These are phyloP conservation scores for Gonocerus acuteangulatus DNA, from an alignment of 2,888 invertebrate species.

Conservation along the genomic window DNA sequence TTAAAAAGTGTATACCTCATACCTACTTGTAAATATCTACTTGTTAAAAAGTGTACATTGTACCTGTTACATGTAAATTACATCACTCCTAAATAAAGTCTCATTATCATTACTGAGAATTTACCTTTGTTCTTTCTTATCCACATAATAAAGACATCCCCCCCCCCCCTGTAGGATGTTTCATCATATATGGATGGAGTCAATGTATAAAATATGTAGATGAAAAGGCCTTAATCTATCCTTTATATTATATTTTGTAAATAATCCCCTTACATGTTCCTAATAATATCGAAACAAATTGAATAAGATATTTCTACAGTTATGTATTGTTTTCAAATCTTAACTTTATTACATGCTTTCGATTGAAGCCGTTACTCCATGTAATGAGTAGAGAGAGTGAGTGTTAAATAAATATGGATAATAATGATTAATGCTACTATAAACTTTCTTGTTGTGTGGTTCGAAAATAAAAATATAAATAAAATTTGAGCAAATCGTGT, in stretches of 20 bases:
- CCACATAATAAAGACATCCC: too few species aligned
- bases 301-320: constrained; percentile 10
- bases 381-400: neutral
- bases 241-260: constrained; percentile 4
- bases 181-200: too few species aligned
- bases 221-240: neutral
- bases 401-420: neutral
- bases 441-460: neutral
- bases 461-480: neutral
- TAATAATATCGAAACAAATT: constrained; percentile 8
- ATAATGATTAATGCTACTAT: neutral
- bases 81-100: too few species aligned
- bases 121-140: too few species aligned
- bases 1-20: too few species aligned
- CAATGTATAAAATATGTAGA: neutral
- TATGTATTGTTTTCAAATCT: neutral
- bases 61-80: too few species aligned
- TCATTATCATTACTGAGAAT: too few species aligned
- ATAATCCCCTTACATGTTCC: constrained; percentile 23
- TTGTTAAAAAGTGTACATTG: too few species aligned
- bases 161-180: too few species aligned
- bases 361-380: neutral
- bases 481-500: too few species aligned
- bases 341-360: constrained; percentile 12
- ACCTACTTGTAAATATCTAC: too few species aligned